A percentile compares a stretch with the other conserved stretches of the same genome.
These are phyloP conservation scores for Drosophila leontia DNA, from an alignment of 1,140 invertebrate species.

Conservation along the genomic window DNA sequence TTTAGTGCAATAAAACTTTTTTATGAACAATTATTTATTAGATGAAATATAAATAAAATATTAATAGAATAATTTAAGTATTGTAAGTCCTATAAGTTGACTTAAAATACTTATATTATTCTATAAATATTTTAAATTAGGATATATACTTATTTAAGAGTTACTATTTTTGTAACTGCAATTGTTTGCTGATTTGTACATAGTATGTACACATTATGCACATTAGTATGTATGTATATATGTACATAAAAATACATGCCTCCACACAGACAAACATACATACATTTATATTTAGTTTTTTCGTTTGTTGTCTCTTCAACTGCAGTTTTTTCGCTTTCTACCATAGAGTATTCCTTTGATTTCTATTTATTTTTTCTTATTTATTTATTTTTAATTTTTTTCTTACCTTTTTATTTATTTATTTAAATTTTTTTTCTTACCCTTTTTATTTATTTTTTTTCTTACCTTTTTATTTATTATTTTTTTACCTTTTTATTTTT, in stretches of 20 bases:
- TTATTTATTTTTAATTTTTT: constrained; percentile 6
- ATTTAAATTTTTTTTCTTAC: too few species aligned
- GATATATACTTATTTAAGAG: too few species aligned
- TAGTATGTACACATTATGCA: constrained; percentile 5
- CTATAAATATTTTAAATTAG: too few species aligned
- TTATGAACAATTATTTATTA: too few species aligned
- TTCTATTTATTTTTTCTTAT: constrained; percentile 6
- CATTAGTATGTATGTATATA: not conserved
- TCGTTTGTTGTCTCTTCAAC: constrained; percentile 26
- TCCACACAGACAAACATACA: not conserved
- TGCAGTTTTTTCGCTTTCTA: constrained; percentile 17
- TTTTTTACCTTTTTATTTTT: too few species aligned
- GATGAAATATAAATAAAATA: not conserved
- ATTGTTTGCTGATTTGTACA: constrained; percentile 6
- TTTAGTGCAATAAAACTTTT: not conserved
- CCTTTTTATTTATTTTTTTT: too few species aligned
- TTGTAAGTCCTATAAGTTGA: not conserved
- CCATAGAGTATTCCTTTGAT: not conserved
- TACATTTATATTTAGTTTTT: constrained; percentile 36
- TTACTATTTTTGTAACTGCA: not conserved
- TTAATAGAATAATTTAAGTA: not conserved
- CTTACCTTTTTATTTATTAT: too few species aligned
- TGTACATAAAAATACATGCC: not conserved
- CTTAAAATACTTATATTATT: too few species aligned
- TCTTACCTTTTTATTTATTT: not conserved